phyloP scores from a whole-genome alignment of 1,140 invertebrate species.

The Teleopsis dalmanni region DNA sequence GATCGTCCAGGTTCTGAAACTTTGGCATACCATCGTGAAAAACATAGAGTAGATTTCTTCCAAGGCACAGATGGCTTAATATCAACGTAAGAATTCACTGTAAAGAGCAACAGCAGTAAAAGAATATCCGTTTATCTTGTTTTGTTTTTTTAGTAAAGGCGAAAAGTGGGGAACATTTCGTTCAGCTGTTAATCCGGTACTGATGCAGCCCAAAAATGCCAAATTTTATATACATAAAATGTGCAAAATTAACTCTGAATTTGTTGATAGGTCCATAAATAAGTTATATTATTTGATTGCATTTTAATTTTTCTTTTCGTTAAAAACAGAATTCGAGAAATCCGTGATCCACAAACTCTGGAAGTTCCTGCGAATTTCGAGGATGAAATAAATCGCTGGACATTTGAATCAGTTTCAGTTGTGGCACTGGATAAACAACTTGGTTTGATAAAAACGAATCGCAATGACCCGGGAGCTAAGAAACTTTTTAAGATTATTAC shows the following conservation, averaged over 20 bases:
- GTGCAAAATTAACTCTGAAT: constrained; percentile 32
- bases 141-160: constrained; percentile 18
- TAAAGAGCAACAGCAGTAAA: no score
- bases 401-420: constrained; percentile 11
- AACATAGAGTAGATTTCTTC: constrained; percentile 24
- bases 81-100: constrained; percentile 21
- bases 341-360: constrained; percentile 2
- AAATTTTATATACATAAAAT: constrained; percentile 28
- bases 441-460: constrained; percentile 1
- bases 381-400: constrained; percentile 13
- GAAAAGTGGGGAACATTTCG: constrained; percentile 30
- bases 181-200: constrained; percentile 27
- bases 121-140: no score
- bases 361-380: constrained; percentile 13
- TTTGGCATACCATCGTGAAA: constrained; percentile 25
- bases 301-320: no score
- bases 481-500: constrained; percentile 35
- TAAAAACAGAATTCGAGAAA: no score
- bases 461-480: background rate
- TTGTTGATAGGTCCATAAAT: constrained; percentile 30
- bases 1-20: constrained; percentile 23
- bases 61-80: constrained; percentile 22
- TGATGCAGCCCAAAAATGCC: constrained; percentile 34
- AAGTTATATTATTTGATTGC: background rate
- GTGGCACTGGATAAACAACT: constrained; percentile 13